phyloP scores from a whole-genome alignment of 1,140 invertebrate species.

The Telenomus remus region DNA sequence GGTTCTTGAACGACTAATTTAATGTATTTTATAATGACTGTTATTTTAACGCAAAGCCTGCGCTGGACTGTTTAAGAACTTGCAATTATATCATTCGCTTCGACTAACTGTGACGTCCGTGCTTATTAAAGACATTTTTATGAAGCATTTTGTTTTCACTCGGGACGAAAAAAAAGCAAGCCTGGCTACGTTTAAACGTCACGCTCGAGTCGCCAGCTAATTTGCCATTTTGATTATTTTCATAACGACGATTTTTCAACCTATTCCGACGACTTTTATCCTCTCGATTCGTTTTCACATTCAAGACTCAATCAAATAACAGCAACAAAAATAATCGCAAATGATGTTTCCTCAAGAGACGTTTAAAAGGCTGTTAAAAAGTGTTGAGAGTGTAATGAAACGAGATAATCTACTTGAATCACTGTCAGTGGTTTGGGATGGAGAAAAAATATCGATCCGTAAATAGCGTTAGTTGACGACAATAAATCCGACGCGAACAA shows the following conservation, averaged over 20 bases:
- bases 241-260: no score
- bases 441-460: slow-evolving; percentile 1
- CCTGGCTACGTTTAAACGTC: not conserved
- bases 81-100: slow-evolving; percentile 50
- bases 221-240: not conserved
- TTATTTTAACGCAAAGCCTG: slow-evolving; percentile 40
- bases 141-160: slow-evolving; percentile 10
- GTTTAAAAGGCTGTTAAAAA: not conserved
- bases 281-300: no score
- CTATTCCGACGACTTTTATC: no score
- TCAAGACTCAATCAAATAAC: no score
- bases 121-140: slow-evolving; percentile 47
- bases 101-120: slow-evolving; percentile 32
- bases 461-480: slow-evolving; percentile 12
- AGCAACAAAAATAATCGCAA: no score
- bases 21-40: slow-evolving; percentile 51
- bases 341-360: no score
- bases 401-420: slow-evolving; percentile 1
- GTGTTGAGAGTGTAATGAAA: not conserved
- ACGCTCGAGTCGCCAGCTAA: slow-evolving; percentile 9
- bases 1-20: slow-evolving; percentile 40
- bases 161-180: slow-evolving; percentile 17
- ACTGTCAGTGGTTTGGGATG: not conserved
- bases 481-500: slow-evolving; percentile 32
- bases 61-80: slow-evolving; percentile 36